These are phyloP conservation scores for Drosophila lutescens DNA, from an alignment of 2,888 invertebrate species.

Conservation along the genomic window DNA sequence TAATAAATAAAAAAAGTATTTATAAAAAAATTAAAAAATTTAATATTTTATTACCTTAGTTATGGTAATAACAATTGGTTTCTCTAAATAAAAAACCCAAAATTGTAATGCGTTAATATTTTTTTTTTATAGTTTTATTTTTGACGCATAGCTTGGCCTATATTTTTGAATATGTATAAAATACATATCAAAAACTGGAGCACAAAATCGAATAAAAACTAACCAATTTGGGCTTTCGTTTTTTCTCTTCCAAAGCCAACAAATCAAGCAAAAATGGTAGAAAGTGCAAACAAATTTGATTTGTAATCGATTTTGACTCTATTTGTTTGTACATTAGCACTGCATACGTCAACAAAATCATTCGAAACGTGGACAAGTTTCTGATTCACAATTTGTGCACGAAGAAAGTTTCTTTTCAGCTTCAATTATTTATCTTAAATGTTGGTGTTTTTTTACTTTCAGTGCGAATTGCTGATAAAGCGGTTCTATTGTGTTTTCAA, in stretches of 20 bases:
- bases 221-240: background rate
- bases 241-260: background rate
- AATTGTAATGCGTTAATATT: background rate
- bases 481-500: background rate
- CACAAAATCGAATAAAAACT: conserved; percentile 1
- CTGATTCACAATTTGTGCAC: background rate
- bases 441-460: too few relatives aligned
- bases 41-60: too few relatives aligned
- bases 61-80: too few relatives aligned
- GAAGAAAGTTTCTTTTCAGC: conserved; percentile 6
- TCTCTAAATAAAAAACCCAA: too few relatives aligned
- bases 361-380: background rate
- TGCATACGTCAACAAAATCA: background rate
- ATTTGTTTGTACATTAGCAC: conserved; percentile 6
- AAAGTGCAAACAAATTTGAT: conserved; percentile 28
- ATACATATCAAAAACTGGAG: background rate
- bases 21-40: too few relatives aligned
- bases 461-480: background rate
- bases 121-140: background rate
- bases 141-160: background rate
- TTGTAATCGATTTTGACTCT: conserved; percentile 9
- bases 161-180: background rate
- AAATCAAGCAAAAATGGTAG: background rate
- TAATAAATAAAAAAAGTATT: too few relatives aligned
- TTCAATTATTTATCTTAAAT: background rate